A percentile compares a stretch with the other conserved stretches of the same genome.
Conservation (phyloP, 2,113 vertebrate species). For the Agapornis roseicollis region DNA sequence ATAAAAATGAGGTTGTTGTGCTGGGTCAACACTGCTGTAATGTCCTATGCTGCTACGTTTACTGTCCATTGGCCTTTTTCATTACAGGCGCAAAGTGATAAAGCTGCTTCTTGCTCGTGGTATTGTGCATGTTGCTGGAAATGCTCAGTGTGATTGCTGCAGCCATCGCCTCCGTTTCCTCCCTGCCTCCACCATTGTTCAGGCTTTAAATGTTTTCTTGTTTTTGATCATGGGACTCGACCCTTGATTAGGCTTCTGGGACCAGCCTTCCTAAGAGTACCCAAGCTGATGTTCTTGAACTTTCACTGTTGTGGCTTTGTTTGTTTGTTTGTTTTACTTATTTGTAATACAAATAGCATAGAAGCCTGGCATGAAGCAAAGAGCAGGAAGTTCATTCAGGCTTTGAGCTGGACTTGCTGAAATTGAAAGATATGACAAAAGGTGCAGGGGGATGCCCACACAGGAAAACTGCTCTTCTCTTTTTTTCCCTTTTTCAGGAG, state of each 20-base stretch:
- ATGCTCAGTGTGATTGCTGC: fast-evolving
- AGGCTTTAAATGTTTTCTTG: neutral
- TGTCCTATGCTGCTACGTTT: neutral
- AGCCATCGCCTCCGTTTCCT: neutral
- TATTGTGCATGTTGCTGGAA: neutral
- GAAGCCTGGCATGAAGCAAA: conserved; percentile 58
- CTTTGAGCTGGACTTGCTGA: conserved; percentile 39
- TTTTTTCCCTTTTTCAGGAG: neutral
- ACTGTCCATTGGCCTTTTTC: neutral
- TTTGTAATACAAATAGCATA: conserved; percentile 35
- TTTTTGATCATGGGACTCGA: neutral
- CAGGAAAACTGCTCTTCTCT: neutral
- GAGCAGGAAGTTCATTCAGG: conserved; percentile 60
- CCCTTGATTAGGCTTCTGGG: neutral
- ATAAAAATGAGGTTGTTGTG: neutral
- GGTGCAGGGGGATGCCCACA: neutral
- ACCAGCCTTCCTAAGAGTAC: neutral
- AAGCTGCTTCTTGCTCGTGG: neutral
- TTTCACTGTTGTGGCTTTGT: conserved; percentile 1
- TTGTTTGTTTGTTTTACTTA: conserved; percentile 49
- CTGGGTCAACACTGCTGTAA: neutral
- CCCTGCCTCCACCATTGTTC: neutral
- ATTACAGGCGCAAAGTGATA: neutral
- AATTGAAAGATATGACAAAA: conserved; percentile 37
- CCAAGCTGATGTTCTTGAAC: neutral